These are phyloP conservation scores for Heliconius ismenius DNA, from an alignment of 2,888 invertebrate genomes.

Conservation along the genomic window DNA sequence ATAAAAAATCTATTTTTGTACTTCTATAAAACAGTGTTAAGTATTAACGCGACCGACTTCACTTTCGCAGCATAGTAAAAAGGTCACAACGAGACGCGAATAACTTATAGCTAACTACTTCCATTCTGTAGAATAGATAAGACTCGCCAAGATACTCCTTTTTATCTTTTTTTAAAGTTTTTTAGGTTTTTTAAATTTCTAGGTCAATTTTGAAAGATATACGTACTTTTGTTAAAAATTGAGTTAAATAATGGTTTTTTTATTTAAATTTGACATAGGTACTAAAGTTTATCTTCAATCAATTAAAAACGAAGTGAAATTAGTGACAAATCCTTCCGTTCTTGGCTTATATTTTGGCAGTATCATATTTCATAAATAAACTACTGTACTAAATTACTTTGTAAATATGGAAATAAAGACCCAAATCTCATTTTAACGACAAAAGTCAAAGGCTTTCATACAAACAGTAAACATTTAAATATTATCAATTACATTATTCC, in stretches of 20 bases:
- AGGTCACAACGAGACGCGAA: constrained; percentile 20
- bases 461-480: constrained; percentile 4
- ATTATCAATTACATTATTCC: constrained; percentile 10
- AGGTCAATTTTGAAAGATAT: constrained; percentile 8
- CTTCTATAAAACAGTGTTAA: constrained; percentile 9
- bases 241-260: background rate
- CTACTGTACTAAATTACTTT: background rate
- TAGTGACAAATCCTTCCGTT: background rate
- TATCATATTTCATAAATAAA: background rate
- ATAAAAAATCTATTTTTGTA: constrained; percentile 10
- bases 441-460: background rate
- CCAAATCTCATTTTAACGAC: background rate
- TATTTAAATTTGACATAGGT: background rate
- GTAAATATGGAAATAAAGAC: background rate
- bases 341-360: background rate
- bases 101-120: constrained; percentile 20
- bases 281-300: background rate
- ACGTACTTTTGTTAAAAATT: background rate
- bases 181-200: background rate
- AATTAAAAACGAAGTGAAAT: background rate
- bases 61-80: constrained; percentile 19
- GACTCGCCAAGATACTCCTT: constrained; percentile 1
- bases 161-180: background rate
- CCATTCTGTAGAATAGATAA: constrained; percentile 15
- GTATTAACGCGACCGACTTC: background rate